Evolutionary conservation across 2,113 vertebrate genomes (phyloP).

Genomic region (Periophthalmus modestus): DNA sequence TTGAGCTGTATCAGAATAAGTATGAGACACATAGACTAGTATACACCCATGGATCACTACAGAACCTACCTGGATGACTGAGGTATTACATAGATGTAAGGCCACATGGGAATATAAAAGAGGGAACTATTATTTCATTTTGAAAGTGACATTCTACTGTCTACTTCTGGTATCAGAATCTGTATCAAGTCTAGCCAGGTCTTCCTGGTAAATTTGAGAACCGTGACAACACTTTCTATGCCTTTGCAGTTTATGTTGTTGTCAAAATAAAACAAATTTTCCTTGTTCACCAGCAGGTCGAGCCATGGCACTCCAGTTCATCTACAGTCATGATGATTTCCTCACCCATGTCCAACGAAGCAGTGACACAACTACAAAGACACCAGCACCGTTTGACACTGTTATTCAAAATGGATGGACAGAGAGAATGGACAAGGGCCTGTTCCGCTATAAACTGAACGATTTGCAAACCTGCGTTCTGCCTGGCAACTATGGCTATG

Average conservation of each 20-base stretch:
- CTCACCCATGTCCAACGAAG: slow-evolving; percentile 17
- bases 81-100: no score
- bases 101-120: no score
- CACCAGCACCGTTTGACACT: slow-evolving; percentile 78
- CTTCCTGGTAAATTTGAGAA: no score
- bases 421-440: slow-evolving; percentile 78
- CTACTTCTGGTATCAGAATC: no score
- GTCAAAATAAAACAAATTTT: slow-evolving; percentile 2
- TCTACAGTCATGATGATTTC: slow-evolving; percentile 79
- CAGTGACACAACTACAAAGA: not conserved
- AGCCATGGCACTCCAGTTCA: slow-evolving; percentile 67
- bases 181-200: no score
- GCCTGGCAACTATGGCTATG: slow-evolving; percentile 75
- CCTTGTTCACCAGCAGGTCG: slow-evolving; percentile 19
- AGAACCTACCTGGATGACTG: no score
- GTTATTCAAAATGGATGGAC: slow-evolving; percentile 77
- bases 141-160: no score
- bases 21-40: no score
- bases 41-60: no score
- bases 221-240: no score
- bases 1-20: no score
- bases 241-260: not conserved
- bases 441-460: slow-evolving; percentile 85
- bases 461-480: slow-evolving; percentile 79
- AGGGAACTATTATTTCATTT: no score